A percentile compares a stretch with the other conserved stretches of the same genome.
Evolutionary conservation across 2,797 vertebrate species (phyloP).

Genomic region (Rhinogobio ventralis): DNA sequence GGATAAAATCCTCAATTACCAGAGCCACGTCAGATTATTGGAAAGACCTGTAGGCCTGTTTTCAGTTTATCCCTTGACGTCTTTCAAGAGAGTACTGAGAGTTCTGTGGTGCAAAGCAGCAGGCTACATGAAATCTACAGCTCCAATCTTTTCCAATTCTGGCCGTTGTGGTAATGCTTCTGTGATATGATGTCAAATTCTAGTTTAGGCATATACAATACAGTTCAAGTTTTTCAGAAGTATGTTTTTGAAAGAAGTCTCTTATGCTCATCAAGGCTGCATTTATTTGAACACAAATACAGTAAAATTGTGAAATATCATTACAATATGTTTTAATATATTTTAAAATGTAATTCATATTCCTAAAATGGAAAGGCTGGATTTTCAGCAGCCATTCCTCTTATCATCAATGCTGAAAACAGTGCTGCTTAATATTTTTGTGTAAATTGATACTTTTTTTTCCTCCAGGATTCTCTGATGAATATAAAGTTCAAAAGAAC

Average conservation of each 20-base stretch:
- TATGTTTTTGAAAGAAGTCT: neutral
- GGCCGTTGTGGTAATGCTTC: neutral
- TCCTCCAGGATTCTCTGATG: too few species aligned
- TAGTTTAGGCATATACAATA: neutral
- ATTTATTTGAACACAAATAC: neutral
- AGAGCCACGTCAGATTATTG: neutral
- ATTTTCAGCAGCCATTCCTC: neutral
- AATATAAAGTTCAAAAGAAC: too few species aligned
- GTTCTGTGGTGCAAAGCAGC: neutral
- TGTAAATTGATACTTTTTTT: too few species aligned
- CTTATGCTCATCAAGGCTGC: neutral
- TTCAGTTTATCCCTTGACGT: neutral
- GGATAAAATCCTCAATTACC: slow-evolving; percentile 28
- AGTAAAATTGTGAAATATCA: neutral
- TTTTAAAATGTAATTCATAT: neutral
- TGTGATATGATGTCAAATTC: neutral
- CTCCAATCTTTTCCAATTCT: neutral
- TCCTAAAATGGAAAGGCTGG: neutral
- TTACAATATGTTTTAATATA: neutral
- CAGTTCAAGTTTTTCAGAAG: neutral
- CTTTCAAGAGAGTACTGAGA: neutral
- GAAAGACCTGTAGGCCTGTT: slow-evolving; percentile 1
- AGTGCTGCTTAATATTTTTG: too few species aligned
- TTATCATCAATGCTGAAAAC: neutral
- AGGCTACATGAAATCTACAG: neutral